Percentiles rank a stretch among this genome's conserved stretches.
phyloP scores from a whole-genome alignment of 1,140 invertebrate species.

The Bombyx mandarina region DNA sequence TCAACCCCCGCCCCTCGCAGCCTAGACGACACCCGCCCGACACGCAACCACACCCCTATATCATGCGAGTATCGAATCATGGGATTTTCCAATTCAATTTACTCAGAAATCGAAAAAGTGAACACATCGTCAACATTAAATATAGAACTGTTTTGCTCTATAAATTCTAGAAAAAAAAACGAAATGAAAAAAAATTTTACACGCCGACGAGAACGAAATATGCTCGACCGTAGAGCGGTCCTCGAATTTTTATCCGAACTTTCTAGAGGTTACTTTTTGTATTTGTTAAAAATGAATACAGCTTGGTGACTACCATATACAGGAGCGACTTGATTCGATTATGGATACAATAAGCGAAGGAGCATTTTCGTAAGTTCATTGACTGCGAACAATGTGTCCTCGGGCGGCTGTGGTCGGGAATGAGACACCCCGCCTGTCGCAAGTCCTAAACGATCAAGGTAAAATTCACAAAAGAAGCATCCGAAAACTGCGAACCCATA shows the following conservation, averaged over 20 bases:
- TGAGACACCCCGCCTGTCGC: conserved; percentile 31
- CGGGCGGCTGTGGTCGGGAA: conserved; percentile 23
- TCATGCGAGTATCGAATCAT: conserved; percentile 55
- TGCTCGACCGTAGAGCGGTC: conserved; percentile 13
- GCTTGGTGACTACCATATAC: conserved; percentile 51
- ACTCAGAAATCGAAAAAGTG: conserved; percentile 38
- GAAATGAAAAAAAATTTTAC: background rate
- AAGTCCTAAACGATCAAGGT: conserved; percentile 52
- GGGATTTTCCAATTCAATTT: conserved; percentile 69
- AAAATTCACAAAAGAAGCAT: conserved; percentile 30
- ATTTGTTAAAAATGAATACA: conserved; percentile 43
- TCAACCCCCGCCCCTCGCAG: conserved; percentile 41
- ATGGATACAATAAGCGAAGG: conserved; percentile 61
- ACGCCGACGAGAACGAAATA: background rate
- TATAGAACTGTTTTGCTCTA: background rate
- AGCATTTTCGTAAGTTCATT: conserved; percentile 66
- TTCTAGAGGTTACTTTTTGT: conserved; percentile 23
- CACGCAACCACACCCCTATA: conserved; percentile 62
- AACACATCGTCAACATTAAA: conserved; percentile 7
- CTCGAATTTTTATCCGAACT: conserved; percentile 18
- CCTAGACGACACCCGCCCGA: conserved; percentile 26
- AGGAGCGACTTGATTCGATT: conserved; percentile 55
- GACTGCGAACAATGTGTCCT: conserved; percentile 61
- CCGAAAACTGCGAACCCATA: too few species aligned
- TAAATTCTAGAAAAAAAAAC: conserved; percentile 1